Conservation (phyloP, 2,888 invertebrate species). For the Platycheirus albimanus region DNA sequence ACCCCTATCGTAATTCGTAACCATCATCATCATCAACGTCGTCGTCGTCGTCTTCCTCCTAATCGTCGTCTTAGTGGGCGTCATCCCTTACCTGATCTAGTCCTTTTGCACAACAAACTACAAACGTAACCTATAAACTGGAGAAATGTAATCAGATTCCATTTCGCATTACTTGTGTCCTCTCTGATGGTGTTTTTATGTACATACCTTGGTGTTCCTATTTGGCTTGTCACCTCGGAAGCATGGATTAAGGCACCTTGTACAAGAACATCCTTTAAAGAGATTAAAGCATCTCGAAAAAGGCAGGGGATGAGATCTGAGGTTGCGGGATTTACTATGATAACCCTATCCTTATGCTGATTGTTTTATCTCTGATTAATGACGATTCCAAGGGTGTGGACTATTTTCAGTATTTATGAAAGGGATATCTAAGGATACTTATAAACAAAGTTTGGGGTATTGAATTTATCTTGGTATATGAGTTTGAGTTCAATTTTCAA, state of each 20-base stretch:
- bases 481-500: not conserved
- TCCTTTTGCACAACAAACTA: conserved; percentile 4
- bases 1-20: not conserved
- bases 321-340: conserved; percentile 16
- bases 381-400: not conserved
- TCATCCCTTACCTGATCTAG: conserved; percentile 8
- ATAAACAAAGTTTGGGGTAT: not conserved
- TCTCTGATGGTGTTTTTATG: not conserved
- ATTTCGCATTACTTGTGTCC: conserved; percentile 42
- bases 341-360: conserved; percentile 13
- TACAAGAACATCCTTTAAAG: conserved; percentile 1
- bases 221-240: conserved; percentile 4
- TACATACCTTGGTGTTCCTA: not conserved
- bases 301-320: conserved; percentile 9
- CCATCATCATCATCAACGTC: conserved; percentile 8
- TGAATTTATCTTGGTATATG: not conserved
- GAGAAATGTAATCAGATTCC: conserved; percentile 51
- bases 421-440: not conserved
- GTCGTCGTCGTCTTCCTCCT: not conserved
- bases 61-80: not conserved
- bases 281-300: conserved; percentile 14
- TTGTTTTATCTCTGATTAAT: conserved; percentile 36
- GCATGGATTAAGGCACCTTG: not conserved
- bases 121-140: conserved; percentile 24
- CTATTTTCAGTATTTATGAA: not conserved